phyloP scores from a whole-genome alignment of 2,797 vertebrate genomes.

The Takifugu rubripes region DNA sequence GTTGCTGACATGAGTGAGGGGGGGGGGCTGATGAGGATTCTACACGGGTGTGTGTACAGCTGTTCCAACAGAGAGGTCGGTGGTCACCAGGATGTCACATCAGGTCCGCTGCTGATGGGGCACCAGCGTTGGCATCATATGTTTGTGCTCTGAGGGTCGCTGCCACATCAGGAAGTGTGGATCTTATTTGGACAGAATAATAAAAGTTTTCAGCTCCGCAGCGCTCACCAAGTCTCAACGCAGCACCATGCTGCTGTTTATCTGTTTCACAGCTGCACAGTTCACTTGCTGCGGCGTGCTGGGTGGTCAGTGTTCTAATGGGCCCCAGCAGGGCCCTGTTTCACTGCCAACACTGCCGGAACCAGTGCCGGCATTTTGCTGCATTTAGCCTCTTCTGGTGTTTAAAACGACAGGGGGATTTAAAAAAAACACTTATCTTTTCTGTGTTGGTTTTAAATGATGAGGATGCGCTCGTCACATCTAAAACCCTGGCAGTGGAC shows the following conservation, averaged over 20 bases:
- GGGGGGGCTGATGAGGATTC: conserved; percentile 33
- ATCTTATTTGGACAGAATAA: background rate
- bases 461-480: too few species aligned
- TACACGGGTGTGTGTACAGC: conserved; percentile 11
- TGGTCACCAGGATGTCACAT: too few species aligned
- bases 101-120: too few species aligned
- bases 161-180: background rate
- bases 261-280: background rate
- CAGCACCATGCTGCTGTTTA: background rate
- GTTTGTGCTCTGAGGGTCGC: too few species aligned
- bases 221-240: background rate
- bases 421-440: too few species aligned
- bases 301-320: conserved; percentile 3
- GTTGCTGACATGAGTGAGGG: background rate
- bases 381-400: too few species aligned
- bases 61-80: too few species aligned
- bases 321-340: background rate
- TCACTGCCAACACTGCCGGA: background rate
- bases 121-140: too few species aligned
- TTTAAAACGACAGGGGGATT: too few species aligned
- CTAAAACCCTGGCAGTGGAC: too few species aligned
- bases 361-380: background rate
- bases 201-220: background rate
- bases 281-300: background rate
- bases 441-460: too few species aligned